Conservation (phyloP, 2,797 vertebrate species). For the Amniataba percoides region DNA sequence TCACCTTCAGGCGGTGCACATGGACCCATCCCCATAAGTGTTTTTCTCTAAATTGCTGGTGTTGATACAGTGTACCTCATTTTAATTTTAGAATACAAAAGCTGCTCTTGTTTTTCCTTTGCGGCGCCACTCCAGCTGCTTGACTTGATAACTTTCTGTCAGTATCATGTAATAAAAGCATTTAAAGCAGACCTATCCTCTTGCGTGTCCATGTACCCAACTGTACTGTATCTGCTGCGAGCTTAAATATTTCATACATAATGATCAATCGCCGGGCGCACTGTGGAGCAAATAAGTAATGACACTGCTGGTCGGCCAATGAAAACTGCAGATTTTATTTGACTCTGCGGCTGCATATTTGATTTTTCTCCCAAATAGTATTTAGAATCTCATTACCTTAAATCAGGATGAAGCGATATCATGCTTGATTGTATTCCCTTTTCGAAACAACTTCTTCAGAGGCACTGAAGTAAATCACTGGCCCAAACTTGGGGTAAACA, state of each 20-base stretch:
- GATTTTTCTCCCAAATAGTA: constrained; percentile 49
- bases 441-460: constrained; percentile 53
- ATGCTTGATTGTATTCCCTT: constrained; percentile 41
- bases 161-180: constrained; percentile 23
- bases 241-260: constrained; percentile 50
- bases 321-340: constrained; percentile 43
- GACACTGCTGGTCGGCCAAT: constrained; percentile 31
- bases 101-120: background rate
- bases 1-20: too few relatives aligned
- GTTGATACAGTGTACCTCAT: background rate
- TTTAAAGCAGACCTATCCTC: background rate
- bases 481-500: constrained; percentile 62
- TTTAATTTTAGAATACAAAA: background rate
- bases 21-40: too few relatives aligned
- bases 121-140: background rate
- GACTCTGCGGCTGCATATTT: constrained; percentile 47
- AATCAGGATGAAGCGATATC: constrained; percentile 65
- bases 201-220: constrained; percentile 8
- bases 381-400: constrained; percentile 55
- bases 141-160: background rate
- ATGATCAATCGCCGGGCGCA: constrained; percentile 38
- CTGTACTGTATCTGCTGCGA: constrained; percentile 8
- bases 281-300: constrained; percentile 48
- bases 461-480: constrained; percentile 55
- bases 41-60: background rate